Base-by-base conservation (phyloP, 2,888 invertebrate species). In the Azorinus chamasolen region DNA sequence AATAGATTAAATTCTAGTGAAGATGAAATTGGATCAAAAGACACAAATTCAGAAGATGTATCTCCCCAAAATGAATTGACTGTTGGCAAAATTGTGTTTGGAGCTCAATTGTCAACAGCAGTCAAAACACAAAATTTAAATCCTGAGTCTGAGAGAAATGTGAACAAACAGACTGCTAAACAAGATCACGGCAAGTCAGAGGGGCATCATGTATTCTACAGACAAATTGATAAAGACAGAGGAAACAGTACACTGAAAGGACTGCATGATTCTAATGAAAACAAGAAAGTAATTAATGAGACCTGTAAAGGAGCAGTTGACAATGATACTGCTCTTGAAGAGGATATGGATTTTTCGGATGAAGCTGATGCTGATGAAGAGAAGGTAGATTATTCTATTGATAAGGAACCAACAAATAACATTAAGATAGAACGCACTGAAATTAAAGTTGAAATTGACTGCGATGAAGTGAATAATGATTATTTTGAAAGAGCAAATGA, bases 331-430 rank as follows among this genome's bases (percentile, higher is more conserved):
- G n/a, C n/a, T n/a, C n/a, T n/a, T n/a, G n/a, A 27, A 14, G 61
- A 66, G n/a, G 61, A 51, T 63, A 24, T 46, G 32, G 48, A 61
- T 68, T 66, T 72, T 43, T 62, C 22, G 46, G 43, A 43, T 41
- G 37, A 27, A 27, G 71, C 50, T 37, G 48, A 70, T 57, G 32
- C 2, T 32, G 50, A 55, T 27, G 46, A 39, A 18, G 59, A 57
- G 24, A 41, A 58, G 16, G 64, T 50, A 14, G 55, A 43, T 12
- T 14, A 58, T 53, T 46, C 27, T 20, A n/a, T n/a, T n/a, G n/a
- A n/a, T n/a, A n/a, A n/a, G n/a, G n/a, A n/a, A n/a, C n/a, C n/a
- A n/a, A n/a, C n/a, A n/a, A n/a, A n/a, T n/a, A n/a, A n/a, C n/a
- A n/a, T n/a, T n/a, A n/a, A n/a, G n/a, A n/a, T n/a, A n/a, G 25